Evolutionary conservation across 2,888 invertebrate genomes (phyloP).

Genomic region (Heliconius ismenius): DNA sequence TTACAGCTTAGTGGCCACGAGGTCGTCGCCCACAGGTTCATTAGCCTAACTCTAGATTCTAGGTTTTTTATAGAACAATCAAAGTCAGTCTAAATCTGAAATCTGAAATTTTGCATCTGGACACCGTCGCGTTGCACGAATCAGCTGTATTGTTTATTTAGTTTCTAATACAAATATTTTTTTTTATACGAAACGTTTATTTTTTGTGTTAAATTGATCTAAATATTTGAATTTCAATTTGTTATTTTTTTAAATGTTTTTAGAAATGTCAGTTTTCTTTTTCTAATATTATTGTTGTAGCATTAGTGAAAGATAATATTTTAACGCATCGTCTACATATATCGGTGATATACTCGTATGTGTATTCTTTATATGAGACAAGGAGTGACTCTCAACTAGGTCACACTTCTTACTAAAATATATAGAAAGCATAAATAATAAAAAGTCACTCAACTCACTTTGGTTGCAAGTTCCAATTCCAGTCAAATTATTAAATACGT

Average conservation of each 20-base stretch:
- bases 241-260: neutral
- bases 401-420: too few species aligned
- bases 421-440: too few species aligned
- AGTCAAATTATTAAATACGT: too few species aligned
- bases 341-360: too few species aligned
- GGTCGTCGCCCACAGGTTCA: slow-evolving; percentile 45
- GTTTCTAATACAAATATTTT: neutral
- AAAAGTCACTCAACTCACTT: too few species aligned
- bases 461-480: too few species aligned
- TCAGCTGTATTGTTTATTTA: slow-evolving; percentile 9
- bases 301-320: too few species aligned
- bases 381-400: too few species aligned
- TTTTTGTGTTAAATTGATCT: neutral
- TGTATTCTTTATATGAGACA: too few species aligned
- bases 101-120: slow-evolving; percentile 36
- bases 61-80: slow-evolving; percentile 42
- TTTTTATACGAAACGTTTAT: neutral
- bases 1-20: slow-evolving; percentile 29
- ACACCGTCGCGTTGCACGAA: neutral
- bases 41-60: slow-evolving; percentile 37
- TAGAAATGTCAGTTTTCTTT: neutral
- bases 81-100: slow-evolving; percentile 31
- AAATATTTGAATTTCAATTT: neutral
- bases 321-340: too few species aligned
- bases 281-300: neutral